phyloP scores from a whole-genome alignment of 2,888 invertebrate genomes.

The Drosophila demipolita region DNA sequence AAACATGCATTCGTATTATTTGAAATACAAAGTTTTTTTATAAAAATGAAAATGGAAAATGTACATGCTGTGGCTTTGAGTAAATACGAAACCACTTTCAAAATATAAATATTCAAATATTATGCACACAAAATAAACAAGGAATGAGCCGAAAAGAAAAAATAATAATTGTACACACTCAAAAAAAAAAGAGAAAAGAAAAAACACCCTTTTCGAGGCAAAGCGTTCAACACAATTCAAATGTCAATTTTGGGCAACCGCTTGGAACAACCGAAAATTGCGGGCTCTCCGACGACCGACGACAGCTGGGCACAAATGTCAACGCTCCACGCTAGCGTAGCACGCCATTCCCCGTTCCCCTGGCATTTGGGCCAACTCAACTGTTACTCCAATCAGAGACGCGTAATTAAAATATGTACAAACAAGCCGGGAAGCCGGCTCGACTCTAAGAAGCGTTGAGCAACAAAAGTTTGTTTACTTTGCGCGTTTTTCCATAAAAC shows the following conservation, averaged over 20 bases:
- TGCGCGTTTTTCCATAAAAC: constrained; percentile 78
- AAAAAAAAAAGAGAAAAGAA: neutral
- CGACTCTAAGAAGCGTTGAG: constrained; percentile 32
- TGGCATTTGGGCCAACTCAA: constrained; percentile 25
- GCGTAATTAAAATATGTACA: constrained; percentile 79
- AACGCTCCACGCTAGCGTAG: constrained; percentile 34
- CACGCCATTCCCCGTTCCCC: constrained; percentile 23
- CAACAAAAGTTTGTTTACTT: constrained; percentile 74
- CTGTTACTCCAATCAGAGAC: constrained; percentile 75
- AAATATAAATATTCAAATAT: constrained; percentile 33
- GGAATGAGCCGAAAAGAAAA: neutral
- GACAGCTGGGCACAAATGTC: constrained; percentile 63
- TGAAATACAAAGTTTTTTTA: neutral
- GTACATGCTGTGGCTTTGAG: neutral
- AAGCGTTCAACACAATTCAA: constrained; percentile 9
- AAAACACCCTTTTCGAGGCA: constrained; percentile 27
- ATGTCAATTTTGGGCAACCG: constrained; percentile 56
- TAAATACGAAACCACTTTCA: constrained; percentile 6
- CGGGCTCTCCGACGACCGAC: constrained; percentile 32
- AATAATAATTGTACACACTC: constrained; percentile 9
- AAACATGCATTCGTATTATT: neutral
- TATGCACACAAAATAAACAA: constrained; percentile 37
- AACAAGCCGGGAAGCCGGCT: constrained; percentile 62
- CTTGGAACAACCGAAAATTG: constrained; percentile 61
- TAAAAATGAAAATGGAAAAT: neutral